Evolutionary conservation across 2,888 invertebrate genomes (phyloP).

Genomic region (Thymelicus sylvestris): DNA sequence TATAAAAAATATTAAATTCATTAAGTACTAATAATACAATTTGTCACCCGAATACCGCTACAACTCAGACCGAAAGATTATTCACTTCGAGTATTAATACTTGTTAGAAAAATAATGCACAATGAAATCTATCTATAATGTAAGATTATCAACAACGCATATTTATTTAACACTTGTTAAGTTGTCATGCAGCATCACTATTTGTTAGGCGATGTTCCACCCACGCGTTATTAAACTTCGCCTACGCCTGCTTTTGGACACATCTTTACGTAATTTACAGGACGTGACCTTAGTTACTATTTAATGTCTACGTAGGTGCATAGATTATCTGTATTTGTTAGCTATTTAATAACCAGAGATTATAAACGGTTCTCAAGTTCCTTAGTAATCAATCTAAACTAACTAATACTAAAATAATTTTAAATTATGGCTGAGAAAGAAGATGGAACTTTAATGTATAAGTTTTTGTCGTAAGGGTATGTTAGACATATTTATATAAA

Average conservation of each 20-base stretch:
- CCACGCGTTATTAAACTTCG: slow-evolving; percentile 22
- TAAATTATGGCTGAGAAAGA: too few species aligned
- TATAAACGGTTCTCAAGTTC: too few species aligned
- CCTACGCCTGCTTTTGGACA: slow-evolving; percentile 21
- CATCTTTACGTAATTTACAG: slow-evolving; percentile 28
- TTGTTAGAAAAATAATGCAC: background rate
- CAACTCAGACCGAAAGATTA: too few species aligned
- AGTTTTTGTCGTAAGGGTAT: too few species aligned
- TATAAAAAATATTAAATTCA: too few species aligned
- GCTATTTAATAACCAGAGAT: background rate
- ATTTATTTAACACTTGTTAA: slow-evolving; percentile 18
- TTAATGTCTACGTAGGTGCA: slow-evolving; percentile 1
- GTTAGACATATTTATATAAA: too few species aligned
- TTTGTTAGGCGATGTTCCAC: slow-evolving; percentile 15
- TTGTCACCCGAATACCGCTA: background rate
- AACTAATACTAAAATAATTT: too few species aligned
- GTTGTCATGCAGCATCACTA: slow-evolving; percentile 12
- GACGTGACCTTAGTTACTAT: slow-evolving; percentile 17
- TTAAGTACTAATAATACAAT: background rate
- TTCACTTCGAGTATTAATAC: background rate
- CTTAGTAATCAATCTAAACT: too few species aligned
- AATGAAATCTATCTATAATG: background rate
- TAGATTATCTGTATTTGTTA: background rate
- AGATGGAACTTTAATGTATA: too few species aligned
- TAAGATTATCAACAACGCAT: slow-evolving; percentile 2